Conservation (phyloP, 2,113 vertebrate species). For the Brachyhypopomus gauderio region DNA sequence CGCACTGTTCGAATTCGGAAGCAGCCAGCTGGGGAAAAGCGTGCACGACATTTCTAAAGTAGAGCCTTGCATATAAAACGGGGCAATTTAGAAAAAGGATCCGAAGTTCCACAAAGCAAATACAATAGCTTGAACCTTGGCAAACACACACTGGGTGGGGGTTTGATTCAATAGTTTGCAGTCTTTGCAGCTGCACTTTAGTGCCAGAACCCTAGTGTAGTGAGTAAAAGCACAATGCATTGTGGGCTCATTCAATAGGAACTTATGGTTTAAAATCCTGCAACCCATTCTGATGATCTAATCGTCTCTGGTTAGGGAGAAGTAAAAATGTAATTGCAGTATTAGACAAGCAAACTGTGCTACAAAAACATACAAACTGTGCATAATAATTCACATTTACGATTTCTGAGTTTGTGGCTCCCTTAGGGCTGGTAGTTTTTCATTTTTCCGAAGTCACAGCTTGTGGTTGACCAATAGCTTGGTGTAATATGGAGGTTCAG, state of each 20-base stretch:
- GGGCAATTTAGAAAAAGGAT: background rate
- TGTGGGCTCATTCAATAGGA: background rate
- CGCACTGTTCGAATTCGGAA: background rate
- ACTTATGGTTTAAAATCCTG: background rate
- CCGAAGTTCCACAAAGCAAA: background rate
- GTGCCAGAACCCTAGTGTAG: too few species aligned
- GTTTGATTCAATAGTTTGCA: too few species aligned
- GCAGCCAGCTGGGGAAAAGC: background rate
- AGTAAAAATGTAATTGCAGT: too few species aligned
- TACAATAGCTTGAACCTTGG: background rate
- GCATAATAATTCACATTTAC: too few species aligned
- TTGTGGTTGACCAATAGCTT: conserved; percentile 2
- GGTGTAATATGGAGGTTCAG: background rate
- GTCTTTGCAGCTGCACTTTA: too few species aligned
- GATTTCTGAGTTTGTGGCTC: too few species aligned
- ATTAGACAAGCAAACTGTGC: too few species aligned
- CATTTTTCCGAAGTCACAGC: background rate
- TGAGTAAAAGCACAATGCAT: background rate
- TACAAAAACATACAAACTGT: too few species aligned
- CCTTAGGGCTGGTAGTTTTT: too few species aligned
- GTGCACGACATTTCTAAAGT: background rate
- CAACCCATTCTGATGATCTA: background rate
- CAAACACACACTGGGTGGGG: too few species aligned
- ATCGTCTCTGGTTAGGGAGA: background rate
- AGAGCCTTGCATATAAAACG: conserved; percentile 6